Base-by-base conservation (phyloP, 2,797 vertebrate species). In the Sylvilagus floridanus region DNA sequence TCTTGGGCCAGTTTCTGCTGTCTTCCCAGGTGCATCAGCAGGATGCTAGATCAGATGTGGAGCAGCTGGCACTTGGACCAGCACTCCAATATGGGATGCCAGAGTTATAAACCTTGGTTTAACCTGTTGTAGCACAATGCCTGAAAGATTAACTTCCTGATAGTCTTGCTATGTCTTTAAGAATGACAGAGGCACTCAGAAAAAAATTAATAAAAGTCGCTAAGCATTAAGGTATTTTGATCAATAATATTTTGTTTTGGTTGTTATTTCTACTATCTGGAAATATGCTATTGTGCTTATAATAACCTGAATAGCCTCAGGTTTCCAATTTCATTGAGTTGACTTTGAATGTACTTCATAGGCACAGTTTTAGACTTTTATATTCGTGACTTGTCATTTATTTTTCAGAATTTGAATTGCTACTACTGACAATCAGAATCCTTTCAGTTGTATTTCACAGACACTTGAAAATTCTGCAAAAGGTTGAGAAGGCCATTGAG, bases 391-490 rank as follows among this genome's bases (percentile, higher is more conserved):
- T 84, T 79, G n/a, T 75, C 94, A 96, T 96, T 97, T 88, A 96
- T 97, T 77, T 97, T 96, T 95, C 96, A 95, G 84, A 94, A 91
- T 93, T 97, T 94, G 71, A 68, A 71, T 84, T 96, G 92, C 83
- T 82, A 92, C 76, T 68, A 54, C 54, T 92, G 91, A 92, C 84
- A 96, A 94, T 97, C 95, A 95, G 87, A 90, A 94, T 95, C 82
- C 73, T 60, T 81, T 94, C 88, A 97, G 93, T 94, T 97, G 90
- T 96, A 96, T 96, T 97, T 96, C 95, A 96, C 65, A 98, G 86
- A 96, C 78, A 86, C 96, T 98, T 97, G 77, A 97, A 97, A 97
- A 97, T 98, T 97, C 95, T 97, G 87, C 94, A 84, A 97, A 97
- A 95, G 90, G 84, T 97, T 97, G 94, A 96, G 69, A 73, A 83